Conservation (phyloP, 1,140 invertebrate species). For the Coboldia fuscipes region DNA sequence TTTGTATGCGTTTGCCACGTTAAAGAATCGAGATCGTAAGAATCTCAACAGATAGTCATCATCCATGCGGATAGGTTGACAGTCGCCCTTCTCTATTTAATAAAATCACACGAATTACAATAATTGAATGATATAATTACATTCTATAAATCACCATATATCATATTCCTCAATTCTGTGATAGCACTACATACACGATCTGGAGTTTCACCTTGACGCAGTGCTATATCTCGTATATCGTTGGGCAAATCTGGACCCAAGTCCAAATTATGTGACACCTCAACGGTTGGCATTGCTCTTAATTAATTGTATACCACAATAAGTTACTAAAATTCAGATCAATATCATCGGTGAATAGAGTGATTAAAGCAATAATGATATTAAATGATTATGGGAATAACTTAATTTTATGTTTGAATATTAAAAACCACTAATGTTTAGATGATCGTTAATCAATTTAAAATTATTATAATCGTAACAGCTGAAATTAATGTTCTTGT, state of each 20-base stretch:
- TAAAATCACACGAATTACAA: conserved; percentile 3
- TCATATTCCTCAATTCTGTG: conserved; percentile 47
- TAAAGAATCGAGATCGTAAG: conserved; percentile 60
- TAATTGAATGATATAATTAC: neutral
- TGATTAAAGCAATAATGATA: too few relatives aligned
- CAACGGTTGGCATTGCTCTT: too few relatives aligned
- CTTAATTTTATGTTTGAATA: too few relatives aligned
- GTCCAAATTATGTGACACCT: conserved; percentile 7
- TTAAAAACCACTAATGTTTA: too few relatives aligned
- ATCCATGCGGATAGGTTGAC: conserved; percentile 51
- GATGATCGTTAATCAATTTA: too few relatives aligned
- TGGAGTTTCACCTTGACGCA: conserved; percentile 30
- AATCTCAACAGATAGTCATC: conserved; percentile 65
- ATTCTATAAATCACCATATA: conserved; percentile 36
- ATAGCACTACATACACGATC: conserved; percentile 21
- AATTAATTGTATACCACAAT: too few relatives aligned
- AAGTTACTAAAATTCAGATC: too few relatives aligned
- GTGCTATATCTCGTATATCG: conserved; percentile 10
- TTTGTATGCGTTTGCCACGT: conserved; percentile 54
- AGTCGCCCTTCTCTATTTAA: conserved; percentile 44
- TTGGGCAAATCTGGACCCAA: conserved; percentile 14
- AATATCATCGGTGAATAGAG: too few relatives aligned
- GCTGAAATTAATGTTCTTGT: too few relatives aligned
- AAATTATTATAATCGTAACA: too few relatives aligned
- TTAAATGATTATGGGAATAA: too few relatives aligned